phyloP scores from a whole-genome alignment of 1,140 invertebrate species.

The Cecropterus lyciades region DNA sequence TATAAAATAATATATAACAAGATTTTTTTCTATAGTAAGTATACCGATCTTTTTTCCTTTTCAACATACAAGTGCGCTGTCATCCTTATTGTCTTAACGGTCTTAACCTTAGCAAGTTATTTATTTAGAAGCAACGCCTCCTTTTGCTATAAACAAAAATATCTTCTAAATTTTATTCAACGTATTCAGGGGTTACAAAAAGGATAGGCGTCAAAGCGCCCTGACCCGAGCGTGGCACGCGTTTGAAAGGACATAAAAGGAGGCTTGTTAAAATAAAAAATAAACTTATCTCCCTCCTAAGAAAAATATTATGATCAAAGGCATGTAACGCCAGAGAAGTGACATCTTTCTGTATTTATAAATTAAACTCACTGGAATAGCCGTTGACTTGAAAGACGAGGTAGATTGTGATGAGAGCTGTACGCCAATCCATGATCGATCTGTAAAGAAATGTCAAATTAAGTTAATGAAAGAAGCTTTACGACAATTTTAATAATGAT shows the following conservation, averaged over 20 bases:
- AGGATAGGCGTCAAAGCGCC: conserved; percentile 14
- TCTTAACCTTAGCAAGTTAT: not conserved
- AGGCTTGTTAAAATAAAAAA: conserved; percentile 30
- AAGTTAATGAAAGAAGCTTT: no score
- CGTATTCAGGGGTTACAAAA: conserved; percentile 11
- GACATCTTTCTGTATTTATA: not conserved
- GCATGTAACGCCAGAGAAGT: not conserved
- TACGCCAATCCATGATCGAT: conserved; percentile 69
- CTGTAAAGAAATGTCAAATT: conserved; percentile 52
- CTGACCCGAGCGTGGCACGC: conserved; percentile 11
- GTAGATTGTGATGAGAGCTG: conserved; percentile 50
- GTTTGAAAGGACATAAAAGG: conserved; percentile 29
- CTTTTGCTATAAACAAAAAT: conserved; percentile 7
- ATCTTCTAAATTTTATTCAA: conserved; percentile 8
- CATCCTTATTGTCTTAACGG: no score
- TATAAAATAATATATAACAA: no score
- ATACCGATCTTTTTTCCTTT: no score
- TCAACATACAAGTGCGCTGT: no score
- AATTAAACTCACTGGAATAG: conserved; percentile 67
- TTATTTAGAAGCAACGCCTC: conserved; percentile 1
- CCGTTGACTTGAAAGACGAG: conserved; percentile 60
- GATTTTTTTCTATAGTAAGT: no score
- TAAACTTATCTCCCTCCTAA: conserved; percentile 21
- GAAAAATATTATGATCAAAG: conserved; percentile 23
- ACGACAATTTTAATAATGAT: no score